Conservation (phyloP, 2,797 vertebrate species). For the Dendrocincla tyrannina region DNA sequence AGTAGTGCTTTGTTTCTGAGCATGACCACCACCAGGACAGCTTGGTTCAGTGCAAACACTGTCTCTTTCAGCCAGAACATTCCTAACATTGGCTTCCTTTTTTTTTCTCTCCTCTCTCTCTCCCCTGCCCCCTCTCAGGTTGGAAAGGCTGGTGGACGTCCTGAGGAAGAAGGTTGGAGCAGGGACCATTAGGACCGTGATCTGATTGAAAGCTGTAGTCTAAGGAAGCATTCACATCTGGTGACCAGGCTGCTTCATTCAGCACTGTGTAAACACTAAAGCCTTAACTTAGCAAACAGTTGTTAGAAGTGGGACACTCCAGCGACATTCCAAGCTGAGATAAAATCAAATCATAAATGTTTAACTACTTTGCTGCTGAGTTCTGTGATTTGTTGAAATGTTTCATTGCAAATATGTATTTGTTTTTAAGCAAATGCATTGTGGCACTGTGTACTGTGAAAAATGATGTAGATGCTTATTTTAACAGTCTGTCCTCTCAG, state of each 20-base stretch:
- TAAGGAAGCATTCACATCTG: conserved; percentile 86
- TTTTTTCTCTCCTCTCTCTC: conserved; percentile 28
- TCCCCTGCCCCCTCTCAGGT: conserved; percentile 75
- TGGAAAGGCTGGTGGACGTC: conserved; percentile 96
- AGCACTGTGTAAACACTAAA: conserved; percentile 87
- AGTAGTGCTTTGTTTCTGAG: conserved; percentile 74
- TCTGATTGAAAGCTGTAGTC: conserved; percentile 83
- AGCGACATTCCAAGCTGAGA: conserved; percentile 84
- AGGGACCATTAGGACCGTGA: conserved; percentile 89
- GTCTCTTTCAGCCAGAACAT: conserved; percentile 74
- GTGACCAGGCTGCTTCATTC: conserved; percentile 89
- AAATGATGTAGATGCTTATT: conserved; percentile 61
- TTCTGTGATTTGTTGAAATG: conserved; percentile 78
- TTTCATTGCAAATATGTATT: conserved; percentile 73
- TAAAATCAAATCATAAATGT: conserved; percentile 89
- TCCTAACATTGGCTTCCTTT: conserved; percentile 71
- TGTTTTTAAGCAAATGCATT: conserved; percentile 71
- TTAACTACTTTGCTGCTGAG: conserved; percentile 86
- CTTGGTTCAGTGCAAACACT: conserved; percentile 74
- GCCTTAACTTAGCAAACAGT: conserved; percentile 90
- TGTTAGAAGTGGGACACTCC: conserved; percentile 88
- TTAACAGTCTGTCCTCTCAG: conserved; percentile 23
- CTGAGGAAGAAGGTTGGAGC: conserved; percentile 95
- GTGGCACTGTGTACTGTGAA: conserved; percentile 42
- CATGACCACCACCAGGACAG: conserved; percentile 67